Evolutionary conservation across 2,797 vertebrate genomes (phyloP).

Genomic region (Coendou prehensilis): DNA sequence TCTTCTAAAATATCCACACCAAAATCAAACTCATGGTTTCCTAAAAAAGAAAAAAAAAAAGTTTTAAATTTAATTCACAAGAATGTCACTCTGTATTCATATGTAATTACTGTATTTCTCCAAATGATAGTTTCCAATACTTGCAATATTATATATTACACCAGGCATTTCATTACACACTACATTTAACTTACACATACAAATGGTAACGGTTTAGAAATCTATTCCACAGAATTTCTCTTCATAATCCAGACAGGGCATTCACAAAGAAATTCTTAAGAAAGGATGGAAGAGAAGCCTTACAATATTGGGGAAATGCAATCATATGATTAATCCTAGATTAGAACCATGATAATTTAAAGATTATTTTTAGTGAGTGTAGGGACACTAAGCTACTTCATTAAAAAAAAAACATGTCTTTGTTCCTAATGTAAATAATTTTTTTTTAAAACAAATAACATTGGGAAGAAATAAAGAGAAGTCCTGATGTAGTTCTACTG

Average conservation of each 20-base stretch:
- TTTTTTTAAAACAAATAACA: background rate
- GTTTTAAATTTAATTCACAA: background rate
- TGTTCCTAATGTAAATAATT: background rate
- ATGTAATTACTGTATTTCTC: background rate
- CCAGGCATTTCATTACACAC: background rate
- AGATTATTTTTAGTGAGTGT: background rate
- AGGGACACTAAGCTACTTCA: background rate
- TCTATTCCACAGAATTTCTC: background rate
- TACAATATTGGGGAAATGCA: background rate
- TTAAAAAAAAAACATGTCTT: background rate
- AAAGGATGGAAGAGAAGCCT: background rate
- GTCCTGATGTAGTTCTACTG: background rate
- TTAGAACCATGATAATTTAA: slow-evolving; percentile 16
- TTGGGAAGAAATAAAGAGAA: background rate
- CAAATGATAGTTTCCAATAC: background rate
- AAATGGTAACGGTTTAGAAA: slow-evolving; percentile 3
- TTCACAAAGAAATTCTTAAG: background rate
- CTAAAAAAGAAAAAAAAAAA: slow-evolving; percentile 67
- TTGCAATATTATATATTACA: background rate
- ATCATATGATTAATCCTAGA: background rate
- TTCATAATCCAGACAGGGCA: background rate
- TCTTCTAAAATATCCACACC: slow-evolving; percentile 79
- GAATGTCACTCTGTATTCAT: slow-evolving; percentile 14
- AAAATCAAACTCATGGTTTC: slow-evolving; percentile 85
- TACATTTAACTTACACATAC: background rate